Evolutionary conservation across 2,113 vertebrate genomes (phyloP).

Genomic region (Ardeotis arabs): DNA sequence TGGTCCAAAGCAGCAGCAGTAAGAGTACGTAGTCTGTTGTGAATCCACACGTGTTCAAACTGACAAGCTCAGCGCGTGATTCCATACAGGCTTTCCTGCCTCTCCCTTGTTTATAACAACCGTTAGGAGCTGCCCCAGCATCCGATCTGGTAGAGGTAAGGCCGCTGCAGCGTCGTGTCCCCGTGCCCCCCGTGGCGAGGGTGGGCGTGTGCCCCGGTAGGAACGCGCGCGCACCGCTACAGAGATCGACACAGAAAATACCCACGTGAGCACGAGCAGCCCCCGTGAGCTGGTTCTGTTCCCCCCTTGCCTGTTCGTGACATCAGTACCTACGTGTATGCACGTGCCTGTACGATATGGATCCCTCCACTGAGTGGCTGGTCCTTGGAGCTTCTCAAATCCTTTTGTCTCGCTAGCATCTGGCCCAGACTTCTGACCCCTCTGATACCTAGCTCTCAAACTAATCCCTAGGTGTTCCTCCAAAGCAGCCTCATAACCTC

Average conservation of each 20-base stretch:
- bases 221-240: accelerated
- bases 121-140: neutral
- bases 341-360: too few species aligned
- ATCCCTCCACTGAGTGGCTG: neutral
- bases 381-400: neutral
- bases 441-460: neutral
- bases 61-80: neutral
- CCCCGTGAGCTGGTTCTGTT: neutral
- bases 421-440: neutral
- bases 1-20: neutral
- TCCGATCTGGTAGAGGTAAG: neutral
- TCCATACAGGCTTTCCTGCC: neutral
- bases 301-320: neutral
- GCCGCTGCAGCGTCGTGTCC: neutral
- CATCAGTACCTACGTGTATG: too few species aligned
- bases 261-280: accelerated
- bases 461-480: neutral
- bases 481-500: neutral
- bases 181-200: neutral
- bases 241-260: neutral
- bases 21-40: neutral
- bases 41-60: too few species aligned
- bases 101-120: neutral
- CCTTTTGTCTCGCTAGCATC: neutral
- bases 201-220: neutral